Evolutionary conservation across 1,140 invertebrate genomes (phyloP).

Genomic region (Rhagoletis zephyria): DNA sequence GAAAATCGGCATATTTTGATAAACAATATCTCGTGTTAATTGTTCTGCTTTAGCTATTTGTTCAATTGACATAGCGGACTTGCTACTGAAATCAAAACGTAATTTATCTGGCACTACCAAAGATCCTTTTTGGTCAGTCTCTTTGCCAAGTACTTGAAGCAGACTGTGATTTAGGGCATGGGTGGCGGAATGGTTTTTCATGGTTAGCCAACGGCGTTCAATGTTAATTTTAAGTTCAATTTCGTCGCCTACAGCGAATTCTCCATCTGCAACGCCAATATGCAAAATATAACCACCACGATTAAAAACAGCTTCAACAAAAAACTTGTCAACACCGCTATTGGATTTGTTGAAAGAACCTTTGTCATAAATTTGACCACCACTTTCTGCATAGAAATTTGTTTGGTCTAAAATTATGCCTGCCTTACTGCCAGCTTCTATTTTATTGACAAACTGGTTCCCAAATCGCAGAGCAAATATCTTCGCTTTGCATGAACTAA

Average conservation of each 20-base stretch:
- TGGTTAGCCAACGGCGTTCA: slow-evolving; percentile 86
- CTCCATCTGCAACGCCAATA: slow-evolving; percentile 89
- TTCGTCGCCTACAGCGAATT: slow-evolving; percentile 88
- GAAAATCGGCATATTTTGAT: slow-evolving; percentile 87
- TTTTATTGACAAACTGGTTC: slow-evolving; percentile 90
- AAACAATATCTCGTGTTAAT: slow-evolving; percentile 84
- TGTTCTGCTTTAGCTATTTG: slow-evolving; percentile 92
- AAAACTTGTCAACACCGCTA: slow-evolving; percentile 92
- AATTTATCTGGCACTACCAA: slow-evolving; percentile 97
- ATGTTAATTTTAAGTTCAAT: slow-evolving; percentile 88
- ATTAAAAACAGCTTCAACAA: slow-evolving; percentile 95
- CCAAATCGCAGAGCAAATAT: slow-evolving; percentile 83
- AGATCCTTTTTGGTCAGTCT: slow-evolving; percentile 97
- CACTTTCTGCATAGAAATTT: slow-evolving; percentile 97
- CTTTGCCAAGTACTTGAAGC: slow-evolving; percentile 88
- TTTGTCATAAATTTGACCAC: slow-evolving; percentile 98
- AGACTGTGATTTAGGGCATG: slow-evolving; percentile 97
- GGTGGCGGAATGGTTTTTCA: slow-evolving; percentile 99
- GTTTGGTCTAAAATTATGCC: slow-evolving; percentile 94
- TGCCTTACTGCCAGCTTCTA: slow-evolving; percentile 89
- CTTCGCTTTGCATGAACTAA: slow-evolving; percentile 78
- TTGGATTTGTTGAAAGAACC: slow-evolving; percentile 92
- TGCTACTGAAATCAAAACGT: slow-evolving; percentile 97
- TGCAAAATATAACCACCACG: slow-evolving; percentile 97
- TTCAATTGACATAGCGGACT: slow-evolving; percentile 88